These are phyloP conservation scores for Trididemnum clinides DNA, from an alignment of 23 tunicate genomes.

Conservation along the genomic window DNA sequence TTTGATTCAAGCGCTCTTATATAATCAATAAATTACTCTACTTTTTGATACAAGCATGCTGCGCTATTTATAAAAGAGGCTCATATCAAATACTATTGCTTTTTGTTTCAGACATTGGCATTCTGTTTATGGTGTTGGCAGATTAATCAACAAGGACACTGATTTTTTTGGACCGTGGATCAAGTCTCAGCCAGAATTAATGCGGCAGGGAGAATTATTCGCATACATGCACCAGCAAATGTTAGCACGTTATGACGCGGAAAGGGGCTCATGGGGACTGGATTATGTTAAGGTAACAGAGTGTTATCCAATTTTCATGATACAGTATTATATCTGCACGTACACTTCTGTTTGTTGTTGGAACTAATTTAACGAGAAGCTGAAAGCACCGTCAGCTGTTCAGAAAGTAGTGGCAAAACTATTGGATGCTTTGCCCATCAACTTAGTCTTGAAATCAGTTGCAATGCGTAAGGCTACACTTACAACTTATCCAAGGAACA, in stretches of 20 bases:
- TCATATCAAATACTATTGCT: neutral
- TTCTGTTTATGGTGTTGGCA: conserved; percentile 40
- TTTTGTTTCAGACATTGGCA: conserved; percentile 75
- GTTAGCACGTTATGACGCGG: conserved; percentile 77
- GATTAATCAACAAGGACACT: neutral
- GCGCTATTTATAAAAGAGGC: neutral
- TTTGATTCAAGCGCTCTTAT: no score
- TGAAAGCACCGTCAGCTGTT: no score
- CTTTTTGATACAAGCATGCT: no score
- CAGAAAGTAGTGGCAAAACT: no score
- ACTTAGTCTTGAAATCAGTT: no score
- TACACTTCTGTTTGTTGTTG: no score
- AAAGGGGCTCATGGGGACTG: conserved; percentile 81
- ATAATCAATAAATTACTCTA: no score
- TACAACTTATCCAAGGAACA: no score
- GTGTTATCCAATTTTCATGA: neutral
- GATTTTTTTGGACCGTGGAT: conserved; percentile 22
- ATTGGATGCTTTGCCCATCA: no score
- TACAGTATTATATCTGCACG: no score
- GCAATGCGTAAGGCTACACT: no score
- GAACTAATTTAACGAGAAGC: no score
- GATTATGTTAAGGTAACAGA: conserved; percentile 26
- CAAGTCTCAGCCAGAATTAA: neutral
- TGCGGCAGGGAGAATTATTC: conserved; percentile 74
- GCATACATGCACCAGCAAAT: conserved; percentile 88